Percentiles rank a stretch among this genome's conserved stretches.
These are phyloP conservation scores for Copidosoma floridanum DNA, from an alignment of 1,140 invertebrate genomes.

Conservation along the genomic window DNA sequence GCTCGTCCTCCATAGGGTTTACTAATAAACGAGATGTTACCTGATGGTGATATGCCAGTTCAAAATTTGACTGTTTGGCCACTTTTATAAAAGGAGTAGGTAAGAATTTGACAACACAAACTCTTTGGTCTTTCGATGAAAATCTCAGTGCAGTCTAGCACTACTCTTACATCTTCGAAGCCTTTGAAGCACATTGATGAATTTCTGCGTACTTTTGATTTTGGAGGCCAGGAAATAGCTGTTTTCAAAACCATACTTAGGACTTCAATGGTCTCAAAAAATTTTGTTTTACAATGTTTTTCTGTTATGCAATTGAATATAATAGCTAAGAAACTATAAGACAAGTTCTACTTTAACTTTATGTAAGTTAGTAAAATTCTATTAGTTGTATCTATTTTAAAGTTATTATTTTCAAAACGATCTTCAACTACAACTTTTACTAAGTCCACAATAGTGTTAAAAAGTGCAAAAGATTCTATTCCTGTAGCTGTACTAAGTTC, in stretches of 20 bases:
- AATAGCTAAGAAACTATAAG: slow-evolving; percentile 24
- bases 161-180: slow-evolving; percentile 31
- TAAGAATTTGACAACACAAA: slow-evolving; percentile 31
- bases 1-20: slow-evolving; percentile 38
- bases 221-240: slow-evolving; percentile 27
- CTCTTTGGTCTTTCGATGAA: slow-evolving; percentile 32
- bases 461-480: not conserved
- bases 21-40: slow-evolving; percentile 42
- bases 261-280: slow-evolving; percentile 24
- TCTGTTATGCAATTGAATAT: slow-evolving; percentile 12
- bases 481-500: not conserved
- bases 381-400: not conserved
- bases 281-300: slow-evolving; percentile 26
- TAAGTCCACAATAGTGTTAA: slow-evolving; percentile 5
- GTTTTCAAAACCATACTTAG: slow-evolving; percentile 26
- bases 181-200: slow-evolving; percentile 33
- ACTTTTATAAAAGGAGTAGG: slow-evolving; percentile 42
- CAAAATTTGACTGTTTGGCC: slow-evolving; percentile 41
- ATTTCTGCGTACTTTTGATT: slow-evolving; percentile 27
- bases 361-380: slow-evolving; percentile 6
- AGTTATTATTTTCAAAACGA: not conserved
- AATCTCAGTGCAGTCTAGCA: slow-evolving; percentile 42
- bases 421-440: not conserved
- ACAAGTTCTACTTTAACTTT: slow-evolving; percentile 31
- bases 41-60: slow-evolving; percentile 43